These are phyloP conservation scores for Phalacrocorax pelagicus DNA, from an alignment of 2,113 vertebrate species.

Conservation along the genomic window DNA sequence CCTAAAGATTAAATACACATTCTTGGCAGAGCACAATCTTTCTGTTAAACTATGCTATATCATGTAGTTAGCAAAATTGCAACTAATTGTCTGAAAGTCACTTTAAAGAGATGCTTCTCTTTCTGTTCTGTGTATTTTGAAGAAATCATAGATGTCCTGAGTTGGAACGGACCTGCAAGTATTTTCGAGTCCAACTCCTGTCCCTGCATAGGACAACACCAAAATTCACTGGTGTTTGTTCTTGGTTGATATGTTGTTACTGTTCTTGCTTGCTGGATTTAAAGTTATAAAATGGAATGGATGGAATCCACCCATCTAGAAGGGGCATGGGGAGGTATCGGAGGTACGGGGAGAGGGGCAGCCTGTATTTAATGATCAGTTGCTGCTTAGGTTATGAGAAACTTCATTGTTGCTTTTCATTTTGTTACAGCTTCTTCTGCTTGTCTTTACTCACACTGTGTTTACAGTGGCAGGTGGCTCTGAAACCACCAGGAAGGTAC, in stretches of 20 bases:
- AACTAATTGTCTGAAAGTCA: not conserved
- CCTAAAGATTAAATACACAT: not conserved
- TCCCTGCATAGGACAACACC: too few relatives aligned
- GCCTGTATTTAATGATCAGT: rapidly evolving
- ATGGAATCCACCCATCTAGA: too few relatives aligned
- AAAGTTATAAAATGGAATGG: not conserved
- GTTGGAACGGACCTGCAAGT: not conserved
- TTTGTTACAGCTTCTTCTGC: not conserved
- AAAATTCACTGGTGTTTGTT: not conserved
- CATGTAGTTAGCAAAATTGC: not conserved
- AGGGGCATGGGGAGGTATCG: too few relatives aligned
- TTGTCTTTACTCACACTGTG: rapidly evolving
- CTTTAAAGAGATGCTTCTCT: not conserved
- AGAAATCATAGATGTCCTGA: too few relatives aligned
- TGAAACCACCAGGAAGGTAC: not conserved
- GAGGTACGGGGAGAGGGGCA: not conserved
- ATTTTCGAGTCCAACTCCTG: too few relatives aligned
- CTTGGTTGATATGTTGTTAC: not conserved
- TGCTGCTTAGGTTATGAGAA: not conserved
- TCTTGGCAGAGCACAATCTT: not conserved
- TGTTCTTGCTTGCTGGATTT: not conserved
- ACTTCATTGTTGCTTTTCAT: not conserved
- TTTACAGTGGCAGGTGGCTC: not conserved
- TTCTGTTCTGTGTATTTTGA: too few relatives aligned
- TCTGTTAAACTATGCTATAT: not conserved